Evolutionary conservation across 2,888 invertebrate species (phyloP).

Genomic region (Oxyteleia sp.): DNA sequence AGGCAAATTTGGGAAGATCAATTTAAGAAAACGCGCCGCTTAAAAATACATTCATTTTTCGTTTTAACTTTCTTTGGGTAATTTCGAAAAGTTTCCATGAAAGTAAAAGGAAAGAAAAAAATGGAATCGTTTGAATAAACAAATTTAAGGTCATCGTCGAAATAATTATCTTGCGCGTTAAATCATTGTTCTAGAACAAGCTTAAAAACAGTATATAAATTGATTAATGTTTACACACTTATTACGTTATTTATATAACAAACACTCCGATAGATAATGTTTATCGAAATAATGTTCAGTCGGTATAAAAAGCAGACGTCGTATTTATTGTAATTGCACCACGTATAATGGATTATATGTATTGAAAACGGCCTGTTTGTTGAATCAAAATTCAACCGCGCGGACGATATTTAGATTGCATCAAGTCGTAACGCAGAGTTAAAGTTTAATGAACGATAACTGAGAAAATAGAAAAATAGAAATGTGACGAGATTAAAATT

Average conservation of each 20-base stretch:
- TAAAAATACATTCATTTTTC: too few species aligned
- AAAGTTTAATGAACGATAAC: constrained; percentile 5
- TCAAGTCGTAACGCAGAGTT: not conserved
- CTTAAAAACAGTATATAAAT: not conserved
- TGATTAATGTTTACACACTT: not conserved
- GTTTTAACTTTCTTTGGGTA: too few species aligned
- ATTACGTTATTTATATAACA: constrained; percentile 1
- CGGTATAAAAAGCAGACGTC: not conserved
- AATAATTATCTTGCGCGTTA: constrained; percentile 5
- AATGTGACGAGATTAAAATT: not conserved
- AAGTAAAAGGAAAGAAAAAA: too few species aligned
- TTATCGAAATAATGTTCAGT: not conserved
- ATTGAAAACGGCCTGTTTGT: too few species aligned
- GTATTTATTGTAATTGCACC: not conserved
- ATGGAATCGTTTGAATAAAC: too few species aligned
- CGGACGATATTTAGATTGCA: constrained; percentile 13
- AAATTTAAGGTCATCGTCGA: not conserved
- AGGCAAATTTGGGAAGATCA: too few species aligned
- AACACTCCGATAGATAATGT: not conserved
- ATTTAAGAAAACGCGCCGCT: too few species aligned
- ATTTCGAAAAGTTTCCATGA: too few species aligned
- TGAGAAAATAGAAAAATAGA: constrained; percentile 8
- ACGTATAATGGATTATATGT: too few species aligned
- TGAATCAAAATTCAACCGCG: too few species aligned
- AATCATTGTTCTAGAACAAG: constrained; percentile 23